Evolutionary conservation across 2,113 vertebrate genomes (phyloP).

Genomic region (Thamnophis sirtalis): DNA sequence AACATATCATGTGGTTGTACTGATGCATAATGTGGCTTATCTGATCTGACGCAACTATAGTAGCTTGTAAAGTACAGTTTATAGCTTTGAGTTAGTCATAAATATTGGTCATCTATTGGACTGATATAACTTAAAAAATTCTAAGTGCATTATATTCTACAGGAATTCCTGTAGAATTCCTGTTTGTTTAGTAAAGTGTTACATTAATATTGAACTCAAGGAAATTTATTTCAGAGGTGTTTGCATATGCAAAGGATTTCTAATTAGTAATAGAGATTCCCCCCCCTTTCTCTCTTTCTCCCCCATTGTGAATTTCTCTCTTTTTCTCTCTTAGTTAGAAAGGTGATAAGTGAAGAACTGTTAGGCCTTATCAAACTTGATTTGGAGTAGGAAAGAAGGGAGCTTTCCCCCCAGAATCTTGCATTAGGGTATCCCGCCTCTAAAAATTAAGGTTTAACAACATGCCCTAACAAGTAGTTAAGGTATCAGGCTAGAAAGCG

Average conservation of each 20-base stretch:
- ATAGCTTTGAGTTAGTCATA: neutral
- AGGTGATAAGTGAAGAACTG: neutral
- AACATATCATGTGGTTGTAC: neutral
- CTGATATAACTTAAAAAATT: neutral
- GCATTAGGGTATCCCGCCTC: neutral
- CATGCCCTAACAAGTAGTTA: neutral
- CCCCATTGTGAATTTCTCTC: neutral
- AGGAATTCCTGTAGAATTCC: neutral
- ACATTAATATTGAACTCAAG: neutral
- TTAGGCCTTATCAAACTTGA: neutral
- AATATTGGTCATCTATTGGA: slow-evolving; percentile 20
- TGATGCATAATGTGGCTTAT: neutral
- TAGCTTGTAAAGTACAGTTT: neutral
- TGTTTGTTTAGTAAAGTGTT: neutral
- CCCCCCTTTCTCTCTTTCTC: neutral
- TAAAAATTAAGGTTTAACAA: neutral
- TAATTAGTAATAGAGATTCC: neutral
- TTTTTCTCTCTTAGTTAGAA: neutral
- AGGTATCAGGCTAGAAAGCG: neutral
- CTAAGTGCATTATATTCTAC: neutral
- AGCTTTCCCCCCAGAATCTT: neutral
- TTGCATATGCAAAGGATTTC: neutral
- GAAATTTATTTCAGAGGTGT: neutral
- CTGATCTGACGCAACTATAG: neutral
- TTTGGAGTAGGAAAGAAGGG: neutral